Evolutionary conservation across 2,797 vertebrate species (phyloP), one percentile per base, ranked within the genome.

Genomic region (Acanthiza pusilla): DNA sequence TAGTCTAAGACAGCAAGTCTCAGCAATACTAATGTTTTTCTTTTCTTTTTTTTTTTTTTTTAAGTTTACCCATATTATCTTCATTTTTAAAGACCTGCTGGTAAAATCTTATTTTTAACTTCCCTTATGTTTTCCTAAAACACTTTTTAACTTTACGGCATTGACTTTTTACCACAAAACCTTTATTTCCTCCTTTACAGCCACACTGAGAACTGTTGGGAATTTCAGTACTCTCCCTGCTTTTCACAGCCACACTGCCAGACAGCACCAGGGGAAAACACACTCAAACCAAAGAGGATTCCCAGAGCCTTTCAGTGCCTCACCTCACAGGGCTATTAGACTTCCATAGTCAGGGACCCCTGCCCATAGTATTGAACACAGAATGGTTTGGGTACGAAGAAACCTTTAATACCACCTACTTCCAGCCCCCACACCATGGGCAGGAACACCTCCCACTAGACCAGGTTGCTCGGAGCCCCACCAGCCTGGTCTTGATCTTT

Each of bases 301-400:
- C 71, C 7, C 20, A 27, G 1, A 62, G 58, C 58, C 38, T 32
- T 63, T 78, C 25, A 43, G 16, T 13, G 10, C 51, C 38, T 66
- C 38, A 70, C 8, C 34, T 66, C 2, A 0, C 26, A 51, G 47
- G 5, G 47, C 9, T 11, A 1, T 17, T 48, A n/a, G 34, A 70
- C 34, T 48, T 71, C 8, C 7, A 13, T 3, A 3, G 26, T 29
- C 62, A 78, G 27, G 85, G 14, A 34, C 7, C 1, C 1, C 19
- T 34, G n/a, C 51, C 30, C n/a, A 40, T 1, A 36, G n/a, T 15
- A 76, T 1, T 53, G 7, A 55, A 34, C 60, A 43, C 15, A 83
- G 21, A 83, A 65, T 12, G 10, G 3, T 53, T 14, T 78, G 73
- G 34, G 13, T 26, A 53, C 30, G 29, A 60, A 72, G 29, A 58